A percentile compares a stretch with the other conserved stretches of the same genome.
These are phyloP conservation scores for Hecatera dysodea DNA, from an alignment of 2,888 invertebrate genomes.

Conservation along the genomic window DNA sequence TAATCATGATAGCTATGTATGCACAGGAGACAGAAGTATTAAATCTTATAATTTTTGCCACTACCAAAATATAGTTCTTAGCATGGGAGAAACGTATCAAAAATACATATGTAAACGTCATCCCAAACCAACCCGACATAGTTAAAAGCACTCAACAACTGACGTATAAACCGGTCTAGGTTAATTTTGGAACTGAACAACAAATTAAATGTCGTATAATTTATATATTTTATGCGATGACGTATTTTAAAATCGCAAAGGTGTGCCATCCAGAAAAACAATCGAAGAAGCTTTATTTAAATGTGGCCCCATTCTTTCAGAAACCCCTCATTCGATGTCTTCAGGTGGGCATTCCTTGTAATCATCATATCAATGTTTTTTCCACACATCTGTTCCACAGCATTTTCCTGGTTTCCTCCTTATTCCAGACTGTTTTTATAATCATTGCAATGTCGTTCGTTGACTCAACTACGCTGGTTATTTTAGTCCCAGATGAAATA, in stretches of 20 bases:
- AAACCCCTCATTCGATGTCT: not conserved
- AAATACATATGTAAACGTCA: no score
- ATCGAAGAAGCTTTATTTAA: not conserved
- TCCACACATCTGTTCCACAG: conserved; percentile 1
- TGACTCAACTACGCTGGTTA: conserved; percentile 34
- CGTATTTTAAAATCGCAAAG: not conserved
- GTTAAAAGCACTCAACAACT: conserved; percentile 8
- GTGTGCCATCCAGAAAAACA: not conserved
- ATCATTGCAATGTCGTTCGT: conserved; percentile 33
- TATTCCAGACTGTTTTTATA: conserved; percentile 15
- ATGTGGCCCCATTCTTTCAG: not conserved
- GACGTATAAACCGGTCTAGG: conserved; percentile 50
- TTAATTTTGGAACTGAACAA: conserved; percentile 18
- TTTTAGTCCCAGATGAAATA: conserved; percentile 32
- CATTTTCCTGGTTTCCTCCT: not conserved
- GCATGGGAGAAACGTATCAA: not conserved
- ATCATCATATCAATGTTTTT: not conserved
- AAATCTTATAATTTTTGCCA: not conserved
- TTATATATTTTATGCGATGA: not conserved
- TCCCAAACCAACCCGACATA: no score
- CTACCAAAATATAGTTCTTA: no score
- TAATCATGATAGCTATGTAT: not conserved
- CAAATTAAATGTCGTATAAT: conserved; percentile 1
- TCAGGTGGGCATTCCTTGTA: no score
- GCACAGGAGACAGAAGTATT: not conserved